A percentile compares a stretch with the other conserved stretches of the same genome.
Evolutionary conservation across 2,113 vertebrate genomes (phyloP).

Genomic region (sheep (Ovis aries)): ARS-UI_Ramb_v3.0 NC_056070.1:60905501-60906000

Average conservation of each 20-base stretch:
- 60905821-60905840: not conserved
- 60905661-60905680: not conserved
- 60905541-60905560: not conserved
- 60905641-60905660: constrained; percentile 48
- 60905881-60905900: not conserved
- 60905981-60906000: rapidly evolving
- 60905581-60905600: constrained; percentile 14
- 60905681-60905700: rapidly evolving
- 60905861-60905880: not conserved
- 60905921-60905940: not conserved
- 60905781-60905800: not conserved
- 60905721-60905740: not conserved
- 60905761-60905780: not conserved
- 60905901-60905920: not conserved
- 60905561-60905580: not conserved
- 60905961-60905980: not conserved
- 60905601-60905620: constrained; percentile 64
- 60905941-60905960: rapidly evolving
- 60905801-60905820: rapidly evolving
- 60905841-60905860: rapidly evolving
- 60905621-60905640: constrained; percentile 73
- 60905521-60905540: not conserved
- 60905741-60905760: rapidly evolving
- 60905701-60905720: not conserved
- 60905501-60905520: not conserved